Evolutionary conservation across 2,113 vertebrate genomes (phyloP), one percentile per base, ranked within the genome.

Genomic region (Polyodon spathula): DNA sequence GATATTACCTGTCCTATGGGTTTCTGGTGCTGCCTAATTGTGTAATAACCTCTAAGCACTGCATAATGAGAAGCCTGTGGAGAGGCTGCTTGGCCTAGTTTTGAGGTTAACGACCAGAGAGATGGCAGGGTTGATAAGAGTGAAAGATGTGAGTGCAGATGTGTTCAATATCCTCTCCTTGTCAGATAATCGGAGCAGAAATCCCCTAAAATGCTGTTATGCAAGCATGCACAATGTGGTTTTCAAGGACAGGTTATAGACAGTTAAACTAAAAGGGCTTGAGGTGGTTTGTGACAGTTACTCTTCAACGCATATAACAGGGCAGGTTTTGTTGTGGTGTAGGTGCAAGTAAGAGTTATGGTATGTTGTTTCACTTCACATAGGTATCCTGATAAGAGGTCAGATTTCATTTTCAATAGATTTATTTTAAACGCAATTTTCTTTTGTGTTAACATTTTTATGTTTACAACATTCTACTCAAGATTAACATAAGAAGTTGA

Each of bases 41-140:
- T 73, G 63, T n/a, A 46, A 75, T 68, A 67, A 68, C 60, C 56
- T 54, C 7, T 56, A 60, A 75, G 71, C 61, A 27, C 63, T 61
- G 66, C 69, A 63, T 63, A 63, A 63, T 42, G 67, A 59, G 10
- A 1, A 43, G 27, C 57, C 63, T 40, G n/a, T 48, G 14, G 54
- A 58, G 15, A 63, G 68, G 67, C 68, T 67, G 71, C 68, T 58
- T 82, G 81, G 71, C 80, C 76, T 76, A 80, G 68, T 78, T 85
- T 65, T 79, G 75, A 79, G 78, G 76, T 76, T 66, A 71, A 73
- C 74, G 65, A 72, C 67, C 72, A 77, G 59, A 65, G 65, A 67
- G 80, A 89, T 83, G 74, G 61, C 74, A 81, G 75, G 81, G 78
- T 73, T 72, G 84, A 82, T 84, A 82, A 81, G 63, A 38, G 7